A percentile compares a stretch with the other conserved stretches of the same genome.
These are phyloP conservation scores for Oreochromis tanganicae DNA, from an alignment of 2,113 vertebrate species.

Conservation along the genomic window DNA sequence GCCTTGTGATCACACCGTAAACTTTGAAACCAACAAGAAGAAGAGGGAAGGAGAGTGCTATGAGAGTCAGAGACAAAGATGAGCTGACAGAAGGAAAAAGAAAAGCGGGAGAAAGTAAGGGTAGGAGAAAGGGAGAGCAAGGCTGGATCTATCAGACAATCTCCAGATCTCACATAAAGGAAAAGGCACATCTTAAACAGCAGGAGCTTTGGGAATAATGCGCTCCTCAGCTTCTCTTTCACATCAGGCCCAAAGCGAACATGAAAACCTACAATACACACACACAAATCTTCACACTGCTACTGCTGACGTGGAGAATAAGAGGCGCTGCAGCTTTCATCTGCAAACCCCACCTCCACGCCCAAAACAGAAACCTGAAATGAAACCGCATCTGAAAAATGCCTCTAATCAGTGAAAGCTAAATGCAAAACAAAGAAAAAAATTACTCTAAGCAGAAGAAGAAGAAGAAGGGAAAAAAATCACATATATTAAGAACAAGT, in stretches of 20 bases:
- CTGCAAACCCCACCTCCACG: background rate
- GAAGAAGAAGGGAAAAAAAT: background rate
- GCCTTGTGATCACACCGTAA: background rate
- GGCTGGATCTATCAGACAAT: conserved; percentile 52
- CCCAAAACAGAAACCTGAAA: conserved; percentile 33
- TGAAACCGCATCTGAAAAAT: background rate
- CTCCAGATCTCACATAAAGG: conserved; percentile 56
- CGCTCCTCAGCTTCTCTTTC: conserved; percentile 49
- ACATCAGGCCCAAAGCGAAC: conserved; percentile 56
- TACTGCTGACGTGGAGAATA: conserved; percentile 34
- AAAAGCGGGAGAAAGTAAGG: conserved; percentile 10
- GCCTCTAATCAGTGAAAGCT: conserved; percentile 52
- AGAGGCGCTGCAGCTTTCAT: conserved; percentile 15
- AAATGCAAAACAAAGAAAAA: conserved; percentile 29
- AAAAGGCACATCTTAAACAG: conserved; percentile 54
- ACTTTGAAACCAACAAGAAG: conserved; percentile 11
- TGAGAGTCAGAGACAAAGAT: conserved; percentile 41
- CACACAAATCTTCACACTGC: conserved; percentile 36
- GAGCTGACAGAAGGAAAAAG: conserved; percentile 18
- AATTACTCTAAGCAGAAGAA: background rate
- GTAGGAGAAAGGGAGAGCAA: conserved; percentile 2
- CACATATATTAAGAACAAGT: background rate
- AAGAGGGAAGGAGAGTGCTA: background rate
- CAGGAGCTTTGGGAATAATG: conserved; percentile 50
- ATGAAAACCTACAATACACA: conserved; percentile 52